Conservation (phyloP, 2,113 vertebrate species). For the Coptodon rendalli region DNA sequence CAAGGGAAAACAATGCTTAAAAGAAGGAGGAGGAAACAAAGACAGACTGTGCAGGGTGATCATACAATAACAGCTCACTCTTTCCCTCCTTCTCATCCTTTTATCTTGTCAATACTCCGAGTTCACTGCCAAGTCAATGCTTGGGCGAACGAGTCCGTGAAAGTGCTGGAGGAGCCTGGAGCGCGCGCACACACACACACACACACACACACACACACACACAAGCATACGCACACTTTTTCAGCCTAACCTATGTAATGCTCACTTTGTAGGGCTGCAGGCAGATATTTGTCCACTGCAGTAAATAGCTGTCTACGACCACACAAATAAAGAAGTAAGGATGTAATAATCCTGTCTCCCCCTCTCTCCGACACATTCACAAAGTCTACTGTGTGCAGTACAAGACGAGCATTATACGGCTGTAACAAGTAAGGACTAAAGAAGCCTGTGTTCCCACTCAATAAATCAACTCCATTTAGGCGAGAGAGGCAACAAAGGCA, state of each 20-base stretch:
- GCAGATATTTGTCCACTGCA: not conserved
- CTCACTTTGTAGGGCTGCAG: not conserved
- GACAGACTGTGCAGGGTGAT: not conserved
- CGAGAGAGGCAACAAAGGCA: constrained; percentile 25
- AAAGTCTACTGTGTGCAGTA: not conserved
- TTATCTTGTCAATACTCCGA: constrained; percentile 18
- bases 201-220: not conserved
- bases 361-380: not conserved
- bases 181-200: not conserved
- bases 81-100: not conserved
- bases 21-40: not conserved
- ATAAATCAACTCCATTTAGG: not conserved
- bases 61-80: not conserved
- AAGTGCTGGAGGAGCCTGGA: not conserved
- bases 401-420: constrained; percentile 26
- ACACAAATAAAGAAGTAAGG: not conserved
- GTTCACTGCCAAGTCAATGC: constrained; percentile 23
- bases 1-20: not conserved
- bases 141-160: not conserved
- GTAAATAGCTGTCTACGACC: not conserved
- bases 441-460: not conserved
- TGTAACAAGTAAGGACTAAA: not conserved
- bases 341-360: not conserved
- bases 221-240: not conserved
- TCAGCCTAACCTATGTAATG: not conserved